Base-by-base conservation (phyloP, 2,888 invertebrate species). In the Caenorhabditis sinica region DNA sequence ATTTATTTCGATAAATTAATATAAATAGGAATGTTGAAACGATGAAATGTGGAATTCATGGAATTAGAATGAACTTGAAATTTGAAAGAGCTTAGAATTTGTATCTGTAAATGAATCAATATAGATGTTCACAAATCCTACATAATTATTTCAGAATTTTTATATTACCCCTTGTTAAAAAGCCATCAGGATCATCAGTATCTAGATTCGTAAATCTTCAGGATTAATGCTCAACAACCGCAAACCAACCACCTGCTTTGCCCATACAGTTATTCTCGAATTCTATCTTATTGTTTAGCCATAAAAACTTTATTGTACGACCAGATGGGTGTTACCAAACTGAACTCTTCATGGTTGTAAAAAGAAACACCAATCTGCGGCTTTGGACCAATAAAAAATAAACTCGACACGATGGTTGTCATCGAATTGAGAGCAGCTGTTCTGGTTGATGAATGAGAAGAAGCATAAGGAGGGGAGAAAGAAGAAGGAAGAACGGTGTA, bases 371-470 rank as follows among this genome's bases (percentile, higher is more conserved):
- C 20, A 51, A 20, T 28, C 20, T 45, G 68, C 53, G 51, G 68
- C 33, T 17, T 53, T 36, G 20, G 51, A 53, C 68, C 68, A 68
- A 68, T 68, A 68, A 68, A 68, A 68, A 68, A 51, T 36, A 53
- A 66, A 68, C 53, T 68, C 51, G 60, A 66, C 28, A 69, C 69
- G 28, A n/a, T 69, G 56, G 56, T 43, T 56, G 40, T 69, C 53
- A 56, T 25, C 25, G 9, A 25, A 56, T 28, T 25, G 28, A 3
- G 56, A 69, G 69, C 69, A 69, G 69, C 69, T 69, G 69, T 69
- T 56, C 53, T n/a, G 25, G 8, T 56, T 69, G 69, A 69, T 69
- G 69, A 40, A 69, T 69, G 56, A 56, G 40, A 56, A 69, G 56
- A 56, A 69, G 69, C 56, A 69, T 69, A 69, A 69, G 33, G 51